Conservation (phyloP, 64 coral and sea anemone species). For the Actinia equina region DNA sequence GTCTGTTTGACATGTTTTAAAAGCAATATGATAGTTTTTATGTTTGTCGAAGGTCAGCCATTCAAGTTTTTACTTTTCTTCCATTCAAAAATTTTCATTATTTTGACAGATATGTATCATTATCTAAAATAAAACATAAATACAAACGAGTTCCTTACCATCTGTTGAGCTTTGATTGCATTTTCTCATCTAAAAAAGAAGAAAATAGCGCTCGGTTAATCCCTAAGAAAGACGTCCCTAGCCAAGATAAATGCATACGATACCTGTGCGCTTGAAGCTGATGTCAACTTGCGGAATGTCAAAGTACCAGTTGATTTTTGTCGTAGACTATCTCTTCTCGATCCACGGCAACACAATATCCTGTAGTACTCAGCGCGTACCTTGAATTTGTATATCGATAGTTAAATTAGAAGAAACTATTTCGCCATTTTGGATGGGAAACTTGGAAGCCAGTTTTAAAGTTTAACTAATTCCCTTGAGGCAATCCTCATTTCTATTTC, state of each 20-base stretch:
- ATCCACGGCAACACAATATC: conserved; percentile 66
- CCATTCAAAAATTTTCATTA: no score
- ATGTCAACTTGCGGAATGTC: conserved; percentile 1
- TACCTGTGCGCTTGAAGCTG: neutral
- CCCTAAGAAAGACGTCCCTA: neutral
- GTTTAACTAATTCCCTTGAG: no score
- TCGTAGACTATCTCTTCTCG: conserved; percentile 60
- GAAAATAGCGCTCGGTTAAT: neutral
- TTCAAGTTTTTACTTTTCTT: no score
- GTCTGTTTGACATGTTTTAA: no score
- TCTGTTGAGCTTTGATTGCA: neutral
- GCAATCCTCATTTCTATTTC: neutral
- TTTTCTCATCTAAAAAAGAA: neutral
- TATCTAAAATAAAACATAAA: no score
- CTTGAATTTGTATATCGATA: neutral
- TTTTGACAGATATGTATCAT: no score
- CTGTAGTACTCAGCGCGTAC: conserved; percentile 69
- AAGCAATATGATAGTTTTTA: no score
- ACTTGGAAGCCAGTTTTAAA: neutral
- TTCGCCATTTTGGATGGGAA: neutral
- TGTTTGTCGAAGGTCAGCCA: no score
- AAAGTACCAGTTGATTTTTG: conserved; percentile 13
- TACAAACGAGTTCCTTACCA: neutral
- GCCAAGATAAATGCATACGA: neutral
- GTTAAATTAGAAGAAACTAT: neutral